Conservation (phyloP, 2,113 vertebrate genomes). For the Oryctolagus cuniculus region DNA sequence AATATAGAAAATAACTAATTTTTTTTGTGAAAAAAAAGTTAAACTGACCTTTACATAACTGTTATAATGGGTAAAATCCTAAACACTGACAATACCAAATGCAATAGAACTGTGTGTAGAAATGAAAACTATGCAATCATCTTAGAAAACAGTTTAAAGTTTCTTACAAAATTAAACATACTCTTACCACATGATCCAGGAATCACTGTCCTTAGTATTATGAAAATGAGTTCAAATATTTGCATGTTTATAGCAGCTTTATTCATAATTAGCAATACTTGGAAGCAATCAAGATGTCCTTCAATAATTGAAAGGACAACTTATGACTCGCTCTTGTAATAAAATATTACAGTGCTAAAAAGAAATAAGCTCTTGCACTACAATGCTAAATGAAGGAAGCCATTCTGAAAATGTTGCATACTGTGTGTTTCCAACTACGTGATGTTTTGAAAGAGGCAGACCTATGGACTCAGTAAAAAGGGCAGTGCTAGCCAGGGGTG, state of each 20-base stretch:
- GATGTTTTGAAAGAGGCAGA: not conserved
- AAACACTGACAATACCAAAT: not conserved
- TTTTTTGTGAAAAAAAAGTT: not conserved
- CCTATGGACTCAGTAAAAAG: not conserved
- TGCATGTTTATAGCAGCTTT: not conserved
- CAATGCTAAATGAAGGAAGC: not conserved
- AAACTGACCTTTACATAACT: not conserved
- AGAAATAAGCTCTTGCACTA: not conserved
- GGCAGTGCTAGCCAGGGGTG: not conserved
- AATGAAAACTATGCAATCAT: not conserved
- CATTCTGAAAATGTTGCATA: not conserved
- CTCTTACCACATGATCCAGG: fast-evolving
- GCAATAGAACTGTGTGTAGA: not conserved
- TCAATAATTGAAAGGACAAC: not conserved
- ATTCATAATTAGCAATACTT: not conserved
- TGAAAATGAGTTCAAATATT: not conserved
- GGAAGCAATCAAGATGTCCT: not conserved
- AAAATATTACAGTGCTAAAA: not conserved
- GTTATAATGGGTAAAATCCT: not conserved
- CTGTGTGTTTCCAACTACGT: not conserved
- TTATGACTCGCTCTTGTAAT: not conserved
- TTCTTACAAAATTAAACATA: not conserved
- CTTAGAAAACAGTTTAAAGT: not conserved
- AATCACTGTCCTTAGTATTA: not conserved
- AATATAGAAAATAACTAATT: not conserved